A percentile compares a stretch with the other conserved stretches of the same genome.
Evolutionary conservation across 1,140 invertebrate species (phyloP).

Genomic region (Magallana angulata): DNA sequence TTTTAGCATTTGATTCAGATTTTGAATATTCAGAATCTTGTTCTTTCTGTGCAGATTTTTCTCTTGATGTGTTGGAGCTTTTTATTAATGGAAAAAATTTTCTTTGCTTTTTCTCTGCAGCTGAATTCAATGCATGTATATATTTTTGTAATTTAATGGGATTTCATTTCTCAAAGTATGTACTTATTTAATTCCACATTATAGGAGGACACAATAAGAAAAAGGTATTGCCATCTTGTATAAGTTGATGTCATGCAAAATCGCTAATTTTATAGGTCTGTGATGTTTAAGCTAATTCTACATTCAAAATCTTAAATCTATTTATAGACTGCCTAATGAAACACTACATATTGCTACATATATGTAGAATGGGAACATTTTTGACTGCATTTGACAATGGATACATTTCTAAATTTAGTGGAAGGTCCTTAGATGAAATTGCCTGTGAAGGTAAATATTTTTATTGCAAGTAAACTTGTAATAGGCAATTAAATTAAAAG

Average conservation of each 20-base stretch:
- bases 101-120: slow-evolving; percentile 32
- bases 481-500: no score
- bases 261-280: no score
- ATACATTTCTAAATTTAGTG: slow-evolving; percentile 50
- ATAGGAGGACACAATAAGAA: no score
- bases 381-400: slow-evolving; percentile 53
- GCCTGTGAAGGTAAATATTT: slow-evolving; percentile 35
- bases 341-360: slow-evolving; percentile 49
- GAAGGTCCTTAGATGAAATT: slow-evolving; percentile 54
- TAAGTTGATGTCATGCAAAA: no score
- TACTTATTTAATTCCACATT: background rate
- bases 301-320: slow-evolving; percentile 50
- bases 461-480: no score
- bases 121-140: slow-evolving; percentile 12
- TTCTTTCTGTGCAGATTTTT: slow-evolving; percentile 40
- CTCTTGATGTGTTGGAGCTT: slow-evolving; percentile 27
- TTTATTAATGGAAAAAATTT: background rate
- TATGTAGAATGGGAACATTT: slow-evolving; percentile 47
- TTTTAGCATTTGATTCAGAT: background rate
- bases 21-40: slow-evolving; percentile 17
- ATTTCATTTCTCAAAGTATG: slow-evolving; percentile 21
- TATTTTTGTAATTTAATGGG: slow-evolving; percentile 24
- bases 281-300: background rate
- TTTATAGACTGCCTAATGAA: slow-evolving; percentile 56
- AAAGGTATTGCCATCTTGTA: no score